These are phyloP conservation scores for Furcula furcula DNA, from an alignment of 2,888 invertebrate genomes.

Conservation along the genomic window DNA sequence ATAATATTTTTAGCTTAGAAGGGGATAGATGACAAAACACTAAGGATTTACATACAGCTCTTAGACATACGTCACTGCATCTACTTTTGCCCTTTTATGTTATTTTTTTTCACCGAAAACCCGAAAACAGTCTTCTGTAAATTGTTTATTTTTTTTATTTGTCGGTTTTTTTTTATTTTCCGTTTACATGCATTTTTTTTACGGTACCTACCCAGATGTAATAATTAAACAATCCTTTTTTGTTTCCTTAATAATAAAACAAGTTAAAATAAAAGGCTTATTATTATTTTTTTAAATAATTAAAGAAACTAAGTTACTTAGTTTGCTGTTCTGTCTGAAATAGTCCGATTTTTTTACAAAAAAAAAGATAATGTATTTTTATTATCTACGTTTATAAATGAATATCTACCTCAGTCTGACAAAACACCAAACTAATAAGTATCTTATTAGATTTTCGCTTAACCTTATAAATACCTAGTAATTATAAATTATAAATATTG, in stretches of 20 bases:
- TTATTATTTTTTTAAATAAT: background rate
- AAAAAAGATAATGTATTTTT: background rate
- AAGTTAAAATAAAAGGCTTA: no score
- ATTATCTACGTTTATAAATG: no score
- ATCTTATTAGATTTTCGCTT: no score
- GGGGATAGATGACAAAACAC: conserved; percentile 15
- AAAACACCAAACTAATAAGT: background rate
- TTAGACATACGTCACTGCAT: conserved; percentile 1
- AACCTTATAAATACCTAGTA: no score
- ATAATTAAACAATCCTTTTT: no score
- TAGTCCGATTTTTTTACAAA: background rate
- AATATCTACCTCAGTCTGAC: background rate
- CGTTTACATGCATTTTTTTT: no score
- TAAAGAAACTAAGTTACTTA: background rate
- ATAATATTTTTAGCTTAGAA: conserved; percentile 26
- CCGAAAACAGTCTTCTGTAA: no score
- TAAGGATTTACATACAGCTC: background rate
- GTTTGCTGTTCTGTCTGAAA: background rate
- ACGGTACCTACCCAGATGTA: no score
- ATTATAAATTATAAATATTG: no score
- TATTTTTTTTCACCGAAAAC: no score
- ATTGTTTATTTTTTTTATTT: background rate
- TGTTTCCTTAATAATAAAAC: no score
- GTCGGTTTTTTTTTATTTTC: background rate
- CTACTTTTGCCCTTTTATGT: background rate